These are phyloP conservation scores for Leuciscus idus DNA, from an alignment of 2,113 vertebrate genomes.

Conservation along the genomic window DNA sequence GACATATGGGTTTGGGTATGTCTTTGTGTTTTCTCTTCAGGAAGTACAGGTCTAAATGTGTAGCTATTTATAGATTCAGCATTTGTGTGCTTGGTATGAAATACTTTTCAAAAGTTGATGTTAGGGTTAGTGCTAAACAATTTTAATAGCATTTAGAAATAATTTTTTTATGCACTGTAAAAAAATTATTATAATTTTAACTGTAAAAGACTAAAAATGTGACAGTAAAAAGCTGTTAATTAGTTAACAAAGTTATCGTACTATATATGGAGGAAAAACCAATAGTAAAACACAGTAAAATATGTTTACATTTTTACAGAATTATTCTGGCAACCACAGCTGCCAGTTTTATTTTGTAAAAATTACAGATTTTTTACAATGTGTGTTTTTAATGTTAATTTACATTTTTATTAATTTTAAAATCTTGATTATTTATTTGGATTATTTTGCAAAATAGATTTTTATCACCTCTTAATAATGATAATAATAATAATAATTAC, in stretches of 20 bases:
- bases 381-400: not conserved
- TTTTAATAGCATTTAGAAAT: not conserved
- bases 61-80: not conserved
- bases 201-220: too few species aligned
- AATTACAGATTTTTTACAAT: too few species aligned
- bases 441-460: not conserved
- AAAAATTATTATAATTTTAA: too few species aligned
- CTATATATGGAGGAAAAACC: too few species aligned
- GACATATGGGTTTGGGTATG: not conserved
- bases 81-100: not conserved
- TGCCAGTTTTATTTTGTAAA: too few species aligned
- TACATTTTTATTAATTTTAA: not conserved
- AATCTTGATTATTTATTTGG: not conserved
- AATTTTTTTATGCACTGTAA: too few species aligned
- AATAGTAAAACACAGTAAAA: too few species aligned
- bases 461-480: not conserved
- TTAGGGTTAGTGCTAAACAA: not conserved
- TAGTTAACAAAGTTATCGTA: too few species aligned
- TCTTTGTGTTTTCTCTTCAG: not conserved
- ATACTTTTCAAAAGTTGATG: not conserved
- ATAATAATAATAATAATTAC: not conserved
- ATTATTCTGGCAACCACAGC: too few species aligned
- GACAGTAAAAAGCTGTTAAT: too few species aligned
- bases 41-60: not conserved
- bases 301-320: too few species aligned